These are phyloP conservation scores for Platichthys stellatus DNA, from an alignment of 2,113 vertebrate species.

Conservation along the genomic window DNA sequence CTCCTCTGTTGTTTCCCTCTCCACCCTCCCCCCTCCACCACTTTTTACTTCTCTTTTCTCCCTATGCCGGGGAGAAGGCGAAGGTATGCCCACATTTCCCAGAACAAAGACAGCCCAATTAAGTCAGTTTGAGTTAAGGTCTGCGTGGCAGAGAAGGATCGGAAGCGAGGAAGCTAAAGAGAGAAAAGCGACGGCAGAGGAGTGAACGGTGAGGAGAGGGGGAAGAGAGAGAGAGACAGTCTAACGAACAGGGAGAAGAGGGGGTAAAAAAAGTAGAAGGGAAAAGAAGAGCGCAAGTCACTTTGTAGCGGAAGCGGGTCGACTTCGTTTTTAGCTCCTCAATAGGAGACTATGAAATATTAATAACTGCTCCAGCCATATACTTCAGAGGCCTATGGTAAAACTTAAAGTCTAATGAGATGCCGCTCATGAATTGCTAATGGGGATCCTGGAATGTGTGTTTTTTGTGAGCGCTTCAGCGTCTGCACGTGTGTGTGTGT, in stretches of 20 bases:
- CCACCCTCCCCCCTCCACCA: constrained; percentile 20
- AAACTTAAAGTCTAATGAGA: constrained; percentile 85
- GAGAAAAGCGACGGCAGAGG: constrained; percentile 41
- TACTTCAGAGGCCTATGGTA: constrained; percentile 83
- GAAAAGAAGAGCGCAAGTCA: constrained; percentile 65
- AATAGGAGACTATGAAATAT: constrained; percentile 85
- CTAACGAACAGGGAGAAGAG: constrained; percentile 63
- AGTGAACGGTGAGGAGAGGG: constrained; percentile 43
- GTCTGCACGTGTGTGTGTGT: constrained; percentile 42
- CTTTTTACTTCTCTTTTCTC: constrained; percentile 40
- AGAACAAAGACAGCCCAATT: constrained; percentile 86
- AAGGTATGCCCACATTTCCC: constrained; percentile 81
- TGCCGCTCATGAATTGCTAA: constrained; percentile 85
- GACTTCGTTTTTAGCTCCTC: constrained; percentile 81
- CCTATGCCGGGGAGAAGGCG: constrained; percentile 57
- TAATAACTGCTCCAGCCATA: constrained; percentile 84
- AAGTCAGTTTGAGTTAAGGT: constrained; percentile 85
- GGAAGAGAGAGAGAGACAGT: constrained; percentile 53
- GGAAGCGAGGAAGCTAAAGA: constrained; percentile 58
- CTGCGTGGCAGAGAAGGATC: constrained; percentile 71
- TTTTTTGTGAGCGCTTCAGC: constrained; percentile 62
- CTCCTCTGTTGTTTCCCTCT: constrained; percentile 20
- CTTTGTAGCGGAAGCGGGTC: constrained; percentile 82
- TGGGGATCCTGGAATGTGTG: constrained; percentile 82
- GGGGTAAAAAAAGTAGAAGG: constrained; percentile 54